Evolutionary conservation across 2,113 vertebrate genomes (phyloP), one percentile per base, ranked within the genome.

Genomic region (Rhabdomys dilectus): DNA sequence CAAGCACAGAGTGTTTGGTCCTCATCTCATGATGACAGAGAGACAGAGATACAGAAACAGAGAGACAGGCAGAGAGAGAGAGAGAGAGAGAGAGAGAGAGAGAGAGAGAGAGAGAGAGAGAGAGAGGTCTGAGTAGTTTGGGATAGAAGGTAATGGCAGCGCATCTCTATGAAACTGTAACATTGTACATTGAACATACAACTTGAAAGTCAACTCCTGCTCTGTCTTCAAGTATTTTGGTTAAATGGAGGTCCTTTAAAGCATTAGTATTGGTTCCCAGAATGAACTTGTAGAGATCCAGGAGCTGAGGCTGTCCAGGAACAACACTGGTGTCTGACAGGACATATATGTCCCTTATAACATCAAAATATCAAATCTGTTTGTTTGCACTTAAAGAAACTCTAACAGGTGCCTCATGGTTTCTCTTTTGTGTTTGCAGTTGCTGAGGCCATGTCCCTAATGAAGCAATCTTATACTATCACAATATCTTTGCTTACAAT

Each of bases 401-500:
- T 85, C 80, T 85, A 91, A 85, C 12, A 92, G 70, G 17, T 24
- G 8, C 45, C 31, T 45, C 58, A 1, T 48, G 60, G 60, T 26
- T 85, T 70, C 68, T 42, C 36, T 21, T 91, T 53, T 85, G 36
- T 48, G 22, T 91, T 78, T 91, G 72, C 58, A 26, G 1, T 81
- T 82, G 5, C n/a, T 90, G 75, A 73, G 53, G 81, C 51, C 60
- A 84, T 72, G 94, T 73, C 17, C 70, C 45, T 51, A 34, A 36
- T 56, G 24, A 91, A 76, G 77, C 64, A 84, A 77, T 39, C 6
- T 24, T 36, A 22, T 19, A 53, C 68, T 70, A 5, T 42, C 36
- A 77, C n/a, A 94, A 48, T 19, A 64, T 45, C 22, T 76, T 76
- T 94, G 48, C 70, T 96, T 94, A 73, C 72, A 95, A 36, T 36